Conservation (phyloP, 92 coral and sea anemone species). For the Zoanthus sociatus region DNA sequence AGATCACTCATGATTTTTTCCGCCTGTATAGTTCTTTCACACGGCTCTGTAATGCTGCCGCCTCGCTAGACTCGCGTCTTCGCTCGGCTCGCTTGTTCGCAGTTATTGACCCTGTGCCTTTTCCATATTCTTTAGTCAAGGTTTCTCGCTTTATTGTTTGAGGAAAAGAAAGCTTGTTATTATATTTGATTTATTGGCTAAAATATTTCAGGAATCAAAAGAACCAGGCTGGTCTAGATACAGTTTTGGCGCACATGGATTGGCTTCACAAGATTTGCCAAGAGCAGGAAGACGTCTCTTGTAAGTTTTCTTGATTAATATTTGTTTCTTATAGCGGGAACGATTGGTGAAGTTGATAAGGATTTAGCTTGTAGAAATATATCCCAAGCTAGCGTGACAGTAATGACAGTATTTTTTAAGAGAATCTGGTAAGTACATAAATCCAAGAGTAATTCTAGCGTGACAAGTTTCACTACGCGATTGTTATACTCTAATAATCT, state of each 20-base stretch:
- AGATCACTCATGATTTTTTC: no score
- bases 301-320: constrained; percentile 56
- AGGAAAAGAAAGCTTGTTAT: neutral
- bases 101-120: no score
- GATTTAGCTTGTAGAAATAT: no score
- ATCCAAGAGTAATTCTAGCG: no score
- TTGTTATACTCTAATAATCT: neutral
- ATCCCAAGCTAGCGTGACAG: neutral
- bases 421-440: no score
- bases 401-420: neutral
- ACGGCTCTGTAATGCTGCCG: no score
- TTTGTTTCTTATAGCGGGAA: neutral
- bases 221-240: constrained; percentile 85
- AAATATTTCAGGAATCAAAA: constrained; percentile 64
- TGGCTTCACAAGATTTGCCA: constrained; percentile 94
- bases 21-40: no score
- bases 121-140: no score
- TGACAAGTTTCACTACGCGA: neutral
- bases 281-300: constrained; percentile 87
- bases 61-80: no score
- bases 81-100: no score
- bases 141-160: neutral
- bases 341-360: no score
- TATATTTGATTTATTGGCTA: neutral
- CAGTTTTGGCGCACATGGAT: constrained; percentile 89